Evolutionary conservation across 2,113 vertebrate genomes (phyloP).

Genomic region (Motacilla tschutschensis): DNA sequence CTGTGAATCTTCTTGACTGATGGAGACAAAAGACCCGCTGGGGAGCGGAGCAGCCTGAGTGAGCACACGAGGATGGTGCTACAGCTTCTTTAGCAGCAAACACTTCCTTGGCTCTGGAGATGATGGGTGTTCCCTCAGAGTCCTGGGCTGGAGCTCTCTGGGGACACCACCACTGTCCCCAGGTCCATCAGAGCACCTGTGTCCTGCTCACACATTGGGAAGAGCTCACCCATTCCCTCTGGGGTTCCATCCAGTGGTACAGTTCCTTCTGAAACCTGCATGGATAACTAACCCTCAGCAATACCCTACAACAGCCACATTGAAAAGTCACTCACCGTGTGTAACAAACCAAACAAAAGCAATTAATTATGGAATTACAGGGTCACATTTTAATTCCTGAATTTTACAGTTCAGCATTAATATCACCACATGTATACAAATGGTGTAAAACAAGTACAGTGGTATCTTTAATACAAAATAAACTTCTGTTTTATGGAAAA

Average conservation of each 20-base stretch:
- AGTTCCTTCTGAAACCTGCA: neutral
- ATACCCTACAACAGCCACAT: conserved; percentile 19
- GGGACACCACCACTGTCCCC: neutral
- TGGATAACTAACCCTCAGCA: conserved; percentile 10
- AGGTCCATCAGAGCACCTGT: neutral
- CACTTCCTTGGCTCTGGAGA: neutral
- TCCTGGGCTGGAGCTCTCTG: neutral
- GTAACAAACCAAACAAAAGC: conserved; percentile 77
- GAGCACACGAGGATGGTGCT: neutral
- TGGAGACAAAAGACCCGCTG: neutral
- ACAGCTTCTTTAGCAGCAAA: neutral
- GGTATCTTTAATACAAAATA: conserved; percentile 95
- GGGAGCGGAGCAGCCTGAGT: neutral
- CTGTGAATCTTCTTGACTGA: neutral
- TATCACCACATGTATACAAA: conserved; percentile 95
- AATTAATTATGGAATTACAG: conserved; percentile 83
- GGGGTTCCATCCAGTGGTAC: neutral
- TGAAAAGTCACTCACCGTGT: conserved; percentile 43
- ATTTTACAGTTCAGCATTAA: conserved; percentile 88
- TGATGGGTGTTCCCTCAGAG: neutral
- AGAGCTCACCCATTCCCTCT: neutral
- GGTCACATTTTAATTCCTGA: conserved; percentile 97
- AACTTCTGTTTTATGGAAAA: conserved; percentile 87
- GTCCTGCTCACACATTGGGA: neutral
- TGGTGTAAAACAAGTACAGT: conserved; percentile 93